Percentiles rank a stretch among this genome's conserved stretches.
phyloP scores from a whole-genome alignment of 2,113 vertebrate genomes.

The Nothoprocta perdicaria region DNA sequence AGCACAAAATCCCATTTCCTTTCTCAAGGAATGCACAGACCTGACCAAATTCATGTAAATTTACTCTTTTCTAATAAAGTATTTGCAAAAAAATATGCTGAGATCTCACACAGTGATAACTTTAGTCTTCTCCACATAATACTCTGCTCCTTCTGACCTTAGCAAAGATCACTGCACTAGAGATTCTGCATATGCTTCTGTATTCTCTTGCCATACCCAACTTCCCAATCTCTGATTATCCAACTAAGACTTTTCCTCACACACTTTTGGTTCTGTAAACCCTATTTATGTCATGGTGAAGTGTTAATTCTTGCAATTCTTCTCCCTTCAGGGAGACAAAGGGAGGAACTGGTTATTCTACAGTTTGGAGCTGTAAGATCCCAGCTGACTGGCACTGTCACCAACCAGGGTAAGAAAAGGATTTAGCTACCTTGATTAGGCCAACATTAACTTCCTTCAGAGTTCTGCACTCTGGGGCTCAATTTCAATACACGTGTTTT shows the following conservation, averaged over 20 bases:
- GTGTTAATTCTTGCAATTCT: constrained; percentile 64
- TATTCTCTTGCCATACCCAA: not conserved
- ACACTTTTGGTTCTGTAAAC: constrained; percentile 2
- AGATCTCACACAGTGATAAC: not conserved
- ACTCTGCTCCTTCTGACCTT: not conserved
- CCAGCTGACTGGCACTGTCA: constrained; percentile 43
- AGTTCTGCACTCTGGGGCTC: not conserved
- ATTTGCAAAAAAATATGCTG: not conserved
- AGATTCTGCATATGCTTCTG: not conserved
- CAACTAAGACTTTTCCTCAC: not conserved
- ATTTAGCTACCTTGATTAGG: not conserved
- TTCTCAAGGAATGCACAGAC: constrained; percentile 38
- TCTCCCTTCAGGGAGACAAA: constrained; percentile 61
- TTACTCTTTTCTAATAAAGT: not conserved
- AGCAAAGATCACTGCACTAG: not conserved
- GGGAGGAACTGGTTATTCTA: constrained; percentile 56
- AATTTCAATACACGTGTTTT: not conserved
- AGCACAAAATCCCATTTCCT: constrained; percentile 22
- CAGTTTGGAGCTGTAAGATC: constrained; percentile 44
- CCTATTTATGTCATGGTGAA: constrained; percentile 55
- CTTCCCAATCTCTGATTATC: not conserved
- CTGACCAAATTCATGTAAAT: not conserved
- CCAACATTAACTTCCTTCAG: not conserved
- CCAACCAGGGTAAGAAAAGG: constrained; percentile 49
- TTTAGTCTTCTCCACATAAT: not conserved